Evolutionary conservation across 2,888 invertebrate species (phyloP).

Genomic region (Petrolisthes manimaculis): DNA sequence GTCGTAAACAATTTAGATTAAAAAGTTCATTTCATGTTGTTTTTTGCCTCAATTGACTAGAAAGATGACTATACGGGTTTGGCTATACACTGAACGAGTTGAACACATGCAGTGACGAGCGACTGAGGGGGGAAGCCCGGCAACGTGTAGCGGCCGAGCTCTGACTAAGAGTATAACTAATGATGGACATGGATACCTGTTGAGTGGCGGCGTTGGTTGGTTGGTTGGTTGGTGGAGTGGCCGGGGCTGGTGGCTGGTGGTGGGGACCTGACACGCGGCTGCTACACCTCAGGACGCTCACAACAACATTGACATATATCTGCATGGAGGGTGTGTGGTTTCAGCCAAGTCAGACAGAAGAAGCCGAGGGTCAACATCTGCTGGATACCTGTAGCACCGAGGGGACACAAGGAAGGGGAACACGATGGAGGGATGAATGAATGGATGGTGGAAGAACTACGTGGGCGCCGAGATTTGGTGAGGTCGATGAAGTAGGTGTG

Average conservation of each 20-base stretch:
- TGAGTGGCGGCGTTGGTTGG: conserved; percentile 14
- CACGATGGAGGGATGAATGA: not conserved
- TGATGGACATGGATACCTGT: conserved; percentile 28
- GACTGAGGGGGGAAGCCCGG: not conserved
- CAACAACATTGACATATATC: not conserved
- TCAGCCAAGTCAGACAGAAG: not conserved
- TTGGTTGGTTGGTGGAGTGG: not conserved
- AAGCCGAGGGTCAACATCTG: conserved; percentile 18
- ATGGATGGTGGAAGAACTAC: conserved; percentile 33
- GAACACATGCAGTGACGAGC: not conserved
- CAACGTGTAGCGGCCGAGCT: not conserved
- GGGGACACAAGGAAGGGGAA: conserved; percentile 7
- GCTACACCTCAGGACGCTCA: conserved; percentile 18
- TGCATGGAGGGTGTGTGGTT: not conserved
- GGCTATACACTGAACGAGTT: not conserved
- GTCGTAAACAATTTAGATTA: no score
- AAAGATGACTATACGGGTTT: no score
- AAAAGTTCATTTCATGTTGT: no score
- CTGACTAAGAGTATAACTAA: not conserved
- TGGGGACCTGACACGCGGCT: not conserved
- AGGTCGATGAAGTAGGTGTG: conserved; percentile 63
- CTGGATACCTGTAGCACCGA: conserved; percentile 41
- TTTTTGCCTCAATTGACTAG: no score
- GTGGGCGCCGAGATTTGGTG: conserved; percentile 64
- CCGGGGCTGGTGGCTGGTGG: not conserved